Base-by-base conservation (phyloP, 2,113 vertebrate genomes). In the Callospermophilus lateralis region DNA sequence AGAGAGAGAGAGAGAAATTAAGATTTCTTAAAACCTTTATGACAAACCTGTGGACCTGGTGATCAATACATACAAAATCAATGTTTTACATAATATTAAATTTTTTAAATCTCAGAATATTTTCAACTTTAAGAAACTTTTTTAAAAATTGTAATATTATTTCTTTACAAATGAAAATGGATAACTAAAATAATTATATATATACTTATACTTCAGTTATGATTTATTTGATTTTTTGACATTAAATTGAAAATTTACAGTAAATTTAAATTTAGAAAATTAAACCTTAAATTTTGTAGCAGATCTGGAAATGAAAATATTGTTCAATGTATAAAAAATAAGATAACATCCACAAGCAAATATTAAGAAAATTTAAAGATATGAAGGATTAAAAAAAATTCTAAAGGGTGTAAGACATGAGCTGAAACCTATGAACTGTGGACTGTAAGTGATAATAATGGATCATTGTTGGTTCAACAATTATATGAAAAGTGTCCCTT, bases 371-470 rank as follows among this genome's bases (percentile, higher is more conserved):
- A 51, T 20, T 24, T 65, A 68, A 19, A 78, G 30, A 65, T n/a
- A 42, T 73, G 42, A 51, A 37, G 8, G 9, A 76, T 58, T 30
- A 58, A 81, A 55, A 61, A 16, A 28, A 12, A 12, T 51, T 42
- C 11, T 67, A 30, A 10, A 7, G 0, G 1, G 4, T 11, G 11
- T 37, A 70, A 4, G 4, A 16, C 19, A 51, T 68, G 45, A 1
- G 1, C 9, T 37, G 32, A 51, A 65, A 13, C 0, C 11, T 34
- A 10, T 30, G 51, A 65, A 11, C 58, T 78, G 13, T 65, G 32
- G 32, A 37, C 30, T 78, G 6, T 11, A 63, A 55, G 11, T 17
- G 15, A 30, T 24, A 51, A 48, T 48, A 2, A n/a, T 26, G 32
- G 17, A 1, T 67, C 9, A 79, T 9, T 2, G 10, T 45, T 37